phyloP scores from a whole-genome alignment of 2,113 vertebrate species.

The Forbesichthys agassizii region DNA sequence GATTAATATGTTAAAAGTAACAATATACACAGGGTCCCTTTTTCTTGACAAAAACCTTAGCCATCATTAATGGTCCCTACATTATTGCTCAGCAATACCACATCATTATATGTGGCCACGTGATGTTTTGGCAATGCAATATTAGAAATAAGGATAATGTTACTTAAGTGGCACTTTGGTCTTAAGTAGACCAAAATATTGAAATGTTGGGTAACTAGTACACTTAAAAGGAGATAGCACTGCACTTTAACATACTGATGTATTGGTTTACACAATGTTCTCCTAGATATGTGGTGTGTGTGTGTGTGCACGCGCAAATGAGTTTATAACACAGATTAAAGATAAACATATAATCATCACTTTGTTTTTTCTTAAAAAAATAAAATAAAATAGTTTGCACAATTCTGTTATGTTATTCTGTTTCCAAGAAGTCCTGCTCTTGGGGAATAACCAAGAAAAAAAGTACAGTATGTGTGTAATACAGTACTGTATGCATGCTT shows the following conservation, averaged over 20 bases:
- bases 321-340: constrained; percentile 22
- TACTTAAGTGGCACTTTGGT: constrained; percentile 38
- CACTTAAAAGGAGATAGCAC: constrained; percentile 35
- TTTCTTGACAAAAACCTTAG: constrained; percentile 43
- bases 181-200: constrained; percentile 28
- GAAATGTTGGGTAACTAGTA: constrained; percentile 46
- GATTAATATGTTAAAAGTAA: constrained; percentile 42
- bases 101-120: constrained; percentile 31
- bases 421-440: constrained; percentile 32
- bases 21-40: constrained; percentile 70
- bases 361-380: constrained; percentile 16
- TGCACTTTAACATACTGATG: constrained; percentile 41
- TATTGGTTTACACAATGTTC: constrained; percentile 26
- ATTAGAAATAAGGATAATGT: constrained; percentile 44
- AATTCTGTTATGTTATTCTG: constrained; percentile 30
- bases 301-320: neutral
- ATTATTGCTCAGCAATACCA: constrained; percentile 30
- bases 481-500: neutral
- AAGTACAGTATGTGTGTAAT: constrained; percentile 9
- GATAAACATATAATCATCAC: constrained; percentile 14
- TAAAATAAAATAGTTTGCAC: constrained; percentile 29
- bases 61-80: constrained; percentile 63
- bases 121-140: constrained; percentile 22
- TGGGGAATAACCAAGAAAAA: constrained; percentile 24
- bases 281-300: constrained; percentile 9